These are phyloP conservation scores for Sesamia nonagrioides DNA, from an alignment of 1,140 invertebrate genomes.

Conservation along the genomic window DNA sequence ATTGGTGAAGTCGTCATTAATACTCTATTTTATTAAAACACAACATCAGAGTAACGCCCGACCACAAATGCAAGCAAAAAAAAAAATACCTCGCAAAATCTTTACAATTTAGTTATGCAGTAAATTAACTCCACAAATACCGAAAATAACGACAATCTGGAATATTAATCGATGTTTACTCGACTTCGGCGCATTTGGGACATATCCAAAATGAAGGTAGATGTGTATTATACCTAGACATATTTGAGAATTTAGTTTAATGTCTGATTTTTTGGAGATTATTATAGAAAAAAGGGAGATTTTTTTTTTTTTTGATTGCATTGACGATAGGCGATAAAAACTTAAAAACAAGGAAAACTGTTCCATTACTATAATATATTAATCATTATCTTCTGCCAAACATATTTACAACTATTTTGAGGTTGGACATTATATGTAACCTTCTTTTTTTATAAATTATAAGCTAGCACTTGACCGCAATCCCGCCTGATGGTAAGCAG, in stretches of 20 bases:
- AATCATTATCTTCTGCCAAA: too few relatives aligned
- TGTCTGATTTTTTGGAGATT: too few relatives aligned
- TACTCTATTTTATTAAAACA: neutral
- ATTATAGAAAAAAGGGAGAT: too few relatives aligned
- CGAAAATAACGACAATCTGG: conserved; percentile 29
- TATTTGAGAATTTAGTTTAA: conserved; percentile 2
- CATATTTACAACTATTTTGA: too few relatives aligned
- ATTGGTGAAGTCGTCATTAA: neutral
- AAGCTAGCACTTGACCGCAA: too few relatives aligned
- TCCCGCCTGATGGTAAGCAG: too few relatives aligned
- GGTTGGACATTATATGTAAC: too few relatives aligned
- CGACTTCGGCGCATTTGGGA: conserved; percentile 19
- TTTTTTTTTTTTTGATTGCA: too few relatives aligned
- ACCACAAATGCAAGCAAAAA: neutral
- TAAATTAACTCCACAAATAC: conserved; percentile 25
- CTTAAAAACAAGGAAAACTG: too few relatives aligned
- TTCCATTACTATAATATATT: too few relatives aligned
- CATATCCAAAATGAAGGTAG: conserved; percentile 15
- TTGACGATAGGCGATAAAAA: too few relatives aligned
- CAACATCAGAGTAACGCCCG: neutral
- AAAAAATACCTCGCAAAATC: neutral
- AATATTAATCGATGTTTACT: conserved; percentile 34
- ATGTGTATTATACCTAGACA: conserved; percentile 17
- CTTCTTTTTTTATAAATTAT: too few relatives aligned
- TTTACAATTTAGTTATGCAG: neutral